Evolutionary conservation across 2,797 vertebrate genomes (phyloP).

Genomic region (Myotis planiceps): DNA sequence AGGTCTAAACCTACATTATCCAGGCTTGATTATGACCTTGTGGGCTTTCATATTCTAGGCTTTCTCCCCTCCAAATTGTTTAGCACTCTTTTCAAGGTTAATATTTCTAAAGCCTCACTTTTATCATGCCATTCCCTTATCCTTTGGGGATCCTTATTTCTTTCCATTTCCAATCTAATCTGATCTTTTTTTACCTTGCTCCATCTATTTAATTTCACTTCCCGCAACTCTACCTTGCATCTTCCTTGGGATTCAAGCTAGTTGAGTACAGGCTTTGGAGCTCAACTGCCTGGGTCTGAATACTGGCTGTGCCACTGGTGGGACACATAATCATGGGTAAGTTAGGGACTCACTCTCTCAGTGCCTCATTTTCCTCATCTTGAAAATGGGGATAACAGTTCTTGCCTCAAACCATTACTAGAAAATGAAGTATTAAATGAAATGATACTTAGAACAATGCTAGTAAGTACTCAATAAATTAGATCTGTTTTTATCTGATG

Average conservation of each 20-base stretch:
- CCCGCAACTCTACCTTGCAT: too few species aligned
- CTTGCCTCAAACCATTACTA: neutral
- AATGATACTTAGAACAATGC: neutral
- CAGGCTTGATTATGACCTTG: neutral
- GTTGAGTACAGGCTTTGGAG: neutral
- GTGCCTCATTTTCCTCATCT: neutral
- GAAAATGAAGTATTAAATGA: neutral
- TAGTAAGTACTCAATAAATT: neutral
- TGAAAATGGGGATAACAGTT: neutral
- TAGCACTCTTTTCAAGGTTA: neutral
- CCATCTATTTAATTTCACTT: neutral
- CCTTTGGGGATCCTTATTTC: neutral
- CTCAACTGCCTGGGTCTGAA: rapidly evolving
- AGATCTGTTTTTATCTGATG: neutral
- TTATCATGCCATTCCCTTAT: neutral
- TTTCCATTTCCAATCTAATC: neutral
- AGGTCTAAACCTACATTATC: neutral
- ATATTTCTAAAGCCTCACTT: neutral
- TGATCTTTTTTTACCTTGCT: neutral
- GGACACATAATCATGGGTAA: neutral
- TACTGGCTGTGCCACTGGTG: neutral
- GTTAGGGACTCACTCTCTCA: neutral
- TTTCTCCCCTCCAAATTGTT: neutral
- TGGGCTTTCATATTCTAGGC: neutral
- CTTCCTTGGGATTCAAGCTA: neutral